These are phyloP conservation scores for Scomber colias DNA, from an alignment of 2,113 vertebrate genomes.

Conservation along the genomic window DNA sequence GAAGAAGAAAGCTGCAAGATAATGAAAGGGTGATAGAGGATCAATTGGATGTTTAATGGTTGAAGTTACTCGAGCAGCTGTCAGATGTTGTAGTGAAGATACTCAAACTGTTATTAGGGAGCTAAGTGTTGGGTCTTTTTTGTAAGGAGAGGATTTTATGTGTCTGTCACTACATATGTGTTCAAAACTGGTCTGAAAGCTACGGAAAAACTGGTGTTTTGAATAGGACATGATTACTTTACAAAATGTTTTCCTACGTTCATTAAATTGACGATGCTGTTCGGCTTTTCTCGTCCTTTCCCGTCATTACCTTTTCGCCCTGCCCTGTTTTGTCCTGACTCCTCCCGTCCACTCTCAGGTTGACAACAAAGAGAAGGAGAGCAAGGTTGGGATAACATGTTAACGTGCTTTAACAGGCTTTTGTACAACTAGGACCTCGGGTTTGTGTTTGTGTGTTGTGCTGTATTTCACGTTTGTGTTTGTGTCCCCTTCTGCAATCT, in stretches of 20 bases:
- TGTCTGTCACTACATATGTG: background rate
- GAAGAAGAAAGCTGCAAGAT: background rate
- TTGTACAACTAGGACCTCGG: background rate
- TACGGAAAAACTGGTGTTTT: too few species aligned
- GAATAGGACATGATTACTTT: too few species aligned
- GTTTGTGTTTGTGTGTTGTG: slow-evolving; percentile 34
- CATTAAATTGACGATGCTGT: too few species aligned
- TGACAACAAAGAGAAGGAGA: slow-evolving; percentile 83
- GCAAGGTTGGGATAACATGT: slow-evolving; percentile 70
- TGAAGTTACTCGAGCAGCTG: slow-evolving; percentile 15
- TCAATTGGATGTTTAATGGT: slow-evolving; percentile 8
- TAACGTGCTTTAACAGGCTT: background rate
- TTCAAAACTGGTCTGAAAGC: too few species aligned
- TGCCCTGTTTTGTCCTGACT: background rate
- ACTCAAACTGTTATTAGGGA: background rate
- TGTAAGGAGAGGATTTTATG: background rate
- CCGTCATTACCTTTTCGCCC: background rate
- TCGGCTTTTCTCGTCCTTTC: background rate
- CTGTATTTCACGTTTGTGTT: slow-evolving; percentile 5
- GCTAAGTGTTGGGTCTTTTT: background rate
- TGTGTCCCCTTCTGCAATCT: background rate
- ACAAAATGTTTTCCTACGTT: too few species aligned
- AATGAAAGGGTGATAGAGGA: background rate
- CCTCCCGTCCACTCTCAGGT: slow-evolving; percentile 51
- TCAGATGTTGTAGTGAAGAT: background rate